phyloP scores from a whole-genome alignment of 2,797 vertebrate genomes.

The Scleropages formosus region DNA sequence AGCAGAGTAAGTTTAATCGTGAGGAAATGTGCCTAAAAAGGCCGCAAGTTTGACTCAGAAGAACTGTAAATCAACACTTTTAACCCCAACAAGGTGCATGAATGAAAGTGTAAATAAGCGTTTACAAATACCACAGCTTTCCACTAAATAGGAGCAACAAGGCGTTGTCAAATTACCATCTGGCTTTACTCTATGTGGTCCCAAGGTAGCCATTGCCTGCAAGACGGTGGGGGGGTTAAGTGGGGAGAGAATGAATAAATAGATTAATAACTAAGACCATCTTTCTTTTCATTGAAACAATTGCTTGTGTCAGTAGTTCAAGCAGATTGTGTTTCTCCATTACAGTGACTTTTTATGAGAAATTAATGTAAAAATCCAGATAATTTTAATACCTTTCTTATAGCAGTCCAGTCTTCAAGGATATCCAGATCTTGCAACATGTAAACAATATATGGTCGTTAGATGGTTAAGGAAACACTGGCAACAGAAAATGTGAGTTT shows the following conservation, averaged over 20 bases:
- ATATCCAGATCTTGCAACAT: slow-evolving; percentile 98
- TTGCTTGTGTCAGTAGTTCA: too few relatives aligned
- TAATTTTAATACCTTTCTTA: slow-evolving; percentile 91
- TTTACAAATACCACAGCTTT: neutral
- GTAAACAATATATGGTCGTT: slow-evolving; percentile 98
- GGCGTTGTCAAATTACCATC: slow-evolving; percentile 75
- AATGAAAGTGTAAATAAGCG: neutral
- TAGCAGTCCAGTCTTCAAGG: slow-evolving; percentile 97
- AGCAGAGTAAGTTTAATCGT: too few relatives aligned
- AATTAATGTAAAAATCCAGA: too few relatives aligned
- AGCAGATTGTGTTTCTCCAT: too few relatives aligned
- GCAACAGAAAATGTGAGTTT: neutral
- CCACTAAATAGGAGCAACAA: neutral
- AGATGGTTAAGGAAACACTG: slow-evolving; percentile 66
- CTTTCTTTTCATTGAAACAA: too few relatives aligned
- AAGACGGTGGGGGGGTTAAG: slow-evolving; percentile 29
- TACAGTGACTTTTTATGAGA: too few relatives aligned
- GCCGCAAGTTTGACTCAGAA: too few relatives aligned
- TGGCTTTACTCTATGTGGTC: slow-evolving; percentile 84
- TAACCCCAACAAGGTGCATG: neutral
- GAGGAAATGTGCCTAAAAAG: too few relatives aligned
- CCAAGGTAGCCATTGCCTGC: slow-evolving; percentile 90
- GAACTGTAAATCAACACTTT: too few relatives aligned
- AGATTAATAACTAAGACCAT: too few relatives aligned
- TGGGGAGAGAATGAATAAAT: neutral